Base-by-base conservation (phyloP, 2,113 vertebrate genomes). In the Alouatta palliata region DNA sequence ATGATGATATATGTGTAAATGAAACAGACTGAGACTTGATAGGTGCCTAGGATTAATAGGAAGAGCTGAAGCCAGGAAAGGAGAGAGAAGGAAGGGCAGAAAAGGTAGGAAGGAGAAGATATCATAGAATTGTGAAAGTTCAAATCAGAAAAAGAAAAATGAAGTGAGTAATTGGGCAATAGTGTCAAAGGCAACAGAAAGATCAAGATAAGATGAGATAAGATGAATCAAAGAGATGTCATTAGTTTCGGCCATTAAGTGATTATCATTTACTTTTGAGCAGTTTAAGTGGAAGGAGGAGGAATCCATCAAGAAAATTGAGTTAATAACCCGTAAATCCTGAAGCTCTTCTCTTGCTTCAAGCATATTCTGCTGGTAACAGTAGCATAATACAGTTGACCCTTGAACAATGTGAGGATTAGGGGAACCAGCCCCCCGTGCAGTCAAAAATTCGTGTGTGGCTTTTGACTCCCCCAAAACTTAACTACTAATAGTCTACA, bases 21-120 rank as follows among this genome's bases (percentile, higher is more conserved):
- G 80, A 96, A 93, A 84, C 37, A 79, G 20, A 75, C 70, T 47
- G 56, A 96, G 25, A 73, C n/a, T 52, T 93, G 83, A 73, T 12
- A 47, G 40, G 45, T 75, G 13, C 23, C 19, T 19, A 58, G 30
- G 49, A 71, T 77, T 73, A 37, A 75, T 64, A 17, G 45, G 27
- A 91, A 83, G 20, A 95, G 25, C 20, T 68, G n/a, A 32, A 95
- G 4, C 20, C 45, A 92, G 54, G 12, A 75, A 87, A 96, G 37
- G 11, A 64, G 40, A 80, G 21, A 80, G 17, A 14, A 75, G 20
- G 37, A 85, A 71, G 7, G 32, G 47, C 16, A 91, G 6, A 80
- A 56, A 49, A 82, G 12, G 10, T 11, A 49, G 13, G 21, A 70
- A 52, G 21, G 16, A 23, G 27, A 30, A 40, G 23, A 19, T 7